Evolutionary conservation across 2,797 vertebrate genomes (phyloP).

Genomic region (Tapera naevia): DNA sequence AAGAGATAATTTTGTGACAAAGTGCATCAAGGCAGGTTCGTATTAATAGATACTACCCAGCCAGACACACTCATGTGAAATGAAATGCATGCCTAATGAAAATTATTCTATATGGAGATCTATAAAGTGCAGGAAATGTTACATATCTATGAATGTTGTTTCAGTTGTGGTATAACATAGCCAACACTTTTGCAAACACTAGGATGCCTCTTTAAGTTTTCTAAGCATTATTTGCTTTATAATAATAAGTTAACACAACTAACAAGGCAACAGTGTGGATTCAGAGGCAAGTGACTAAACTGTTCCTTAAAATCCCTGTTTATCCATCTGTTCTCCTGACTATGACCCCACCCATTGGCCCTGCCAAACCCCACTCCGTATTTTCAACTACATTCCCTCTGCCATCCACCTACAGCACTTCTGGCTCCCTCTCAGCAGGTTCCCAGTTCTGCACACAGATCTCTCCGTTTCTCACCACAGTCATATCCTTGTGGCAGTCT

Average conservation of each 20-base stretch:
- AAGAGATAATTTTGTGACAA: constrained; percentile 1
- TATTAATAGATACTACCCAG: neutral
- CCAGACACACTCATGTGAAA: neutral
- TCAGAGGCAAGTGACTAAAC: neutral
- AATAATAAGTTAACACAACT: neutral
- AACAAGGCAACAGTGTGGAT: neutral
- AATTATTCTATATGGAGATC: neutral
- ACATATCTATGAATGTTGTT: neutral
- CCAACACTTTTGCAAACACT: neutral
- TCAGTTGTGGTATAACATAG: neutral
- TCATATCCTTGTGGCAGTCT: neutral
- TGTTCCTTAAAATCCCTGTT: neutral
- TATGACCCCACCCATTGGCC: neutral
- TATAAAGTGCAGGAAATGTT: neutral
- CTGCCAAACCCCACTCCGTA: neutral
- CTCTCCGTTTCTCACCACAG: neutral
- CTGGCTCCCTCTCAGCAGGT: neutral
- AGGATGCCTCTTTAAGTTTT: neutral
- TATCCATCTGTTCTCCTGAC: neutral
- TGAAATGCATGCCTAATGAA: neutral
- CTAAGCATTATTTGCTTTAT: neutral
- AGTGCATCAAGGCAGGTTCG: neutral
- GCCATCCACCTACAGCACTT: neutral
- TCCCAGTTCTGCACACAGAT: neutral
- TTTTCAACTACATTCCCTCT: neutral